Conservation (phyloP, 1,140 invertebrate species). For the Drosophila rhopaloa region DNA sequence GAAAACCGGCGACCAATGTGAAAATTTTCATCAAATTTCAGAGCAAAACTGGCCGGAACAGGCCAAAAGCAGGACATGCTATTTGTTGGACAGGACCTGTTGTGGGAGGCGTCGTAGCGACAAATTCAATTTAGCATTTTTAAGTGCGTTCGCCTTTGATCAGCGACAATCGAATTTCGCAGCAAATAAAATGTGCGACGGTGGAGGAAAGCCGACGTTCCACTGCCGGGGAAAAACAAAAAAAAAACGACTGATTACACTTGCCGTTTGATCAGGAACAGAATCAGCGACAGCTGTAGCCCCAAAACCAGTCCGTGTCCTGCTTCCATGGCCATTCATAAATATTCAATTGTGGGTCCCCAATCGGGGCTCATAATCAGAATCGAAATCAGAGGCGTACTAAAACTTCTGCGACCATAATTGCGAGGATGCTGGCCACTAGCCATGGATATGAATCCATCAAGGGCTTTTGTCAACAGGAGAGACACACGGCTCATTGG, state of each 20-base stretch:
- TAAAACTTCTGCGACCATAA: slow-evolving; percentile 55
- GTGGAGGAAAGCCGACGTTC: slow-evolving; percentile 12
- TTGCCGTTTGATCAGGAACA: slow-evolving; percentile 76
- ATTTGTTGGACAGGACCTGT: slow-evolving; percentile 12
- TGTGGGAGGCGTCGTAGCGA: slow-evolving; percentile 68
- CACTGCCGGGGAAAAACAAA: background rate
- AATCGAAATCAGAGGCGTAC: slow-evolving; percentile 33
- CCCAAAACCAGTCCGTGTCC: slow-evolving; percentile 23
- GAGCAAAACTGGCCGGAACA: slow-evolving; percentile 42
- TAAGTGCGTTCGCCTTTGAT: slow-evolving; percentile 84
- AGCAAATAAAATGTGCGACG: slow-evolving; percentile 73
- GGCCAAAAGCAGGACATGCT: slow-evolving; percentile 27
- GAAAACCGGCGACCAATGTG: slow-evolving; percentile 42
- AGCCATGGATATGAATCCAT: slow-evolving; percentile 59
- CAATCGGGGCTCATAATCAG: slow-evolving; percentile 67
- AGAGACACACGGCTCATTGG: slow-evolving; percentile 73
- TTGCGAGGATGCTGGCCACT: slow-evolving; percentile 44
- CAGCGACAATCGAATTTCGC: slow-evolving; percentile 84
- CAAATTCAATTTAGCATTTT: slow-evolving; percentile 85
- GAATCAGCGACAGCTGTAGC: slow-evolving; percentile 37
- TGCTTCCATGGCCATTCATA: slow-evolving; percentile 53
- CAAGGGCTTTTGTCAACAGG: slow-evolving; percentile 74
- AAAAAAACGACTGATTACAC: slow-evolving; percentile 62
- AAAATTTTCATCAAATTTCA: slow-evolving; percentile 66
- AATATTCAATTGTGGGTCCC: slow-evolving; percentile 67